Conservation (phyloP, 2,113 vertebrate genomes). For the Cisticola juncidis region DNA sequence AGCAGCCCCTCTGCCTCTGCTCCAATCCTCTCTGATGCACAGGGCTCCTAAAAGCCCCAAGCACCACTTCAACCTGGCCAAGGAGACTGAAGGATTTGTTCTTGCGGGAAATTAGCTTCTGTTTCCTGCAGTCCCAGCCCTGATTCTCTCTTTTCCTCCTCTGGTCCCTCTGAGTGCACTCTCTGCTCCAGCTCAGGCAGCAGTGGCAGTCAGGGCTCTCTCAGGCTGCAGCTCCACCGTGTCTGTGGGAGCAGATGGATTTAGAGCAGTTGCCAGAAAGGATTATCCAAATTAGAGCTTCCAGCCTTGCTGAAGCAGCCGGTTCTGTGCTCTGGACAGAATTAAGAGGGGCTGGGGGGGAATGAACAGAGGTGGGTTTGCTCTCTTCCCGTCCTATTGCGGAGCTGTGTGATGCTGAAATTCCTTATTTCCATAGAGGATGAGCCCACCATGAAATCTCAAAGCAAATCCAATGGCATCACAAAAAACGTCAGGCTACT, state of each 20-base stretch:
- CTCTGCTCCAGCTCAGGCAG: neutral
- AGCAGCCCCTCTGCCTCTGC: neutral
- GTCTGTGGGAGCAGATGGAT: neutral
- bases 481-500: neutral
- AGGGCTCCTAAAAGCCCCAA: neutral
- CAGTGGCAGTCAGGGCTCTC: neutral
- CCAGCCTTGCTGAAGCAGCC: neutral
- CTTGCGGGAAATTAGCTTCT: neutral
- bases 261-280: neutral
- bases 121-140: neutral
- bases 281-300: neutral
- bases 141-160: neutral
- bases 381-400: neutral
- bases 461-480: neutral
- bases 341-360: neutral
- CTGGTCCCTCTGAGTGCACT: neutral
- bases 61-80: neutral
- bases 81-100: neutral
- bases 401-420: neutral
- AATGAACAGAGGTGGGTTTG: fast-evolving
- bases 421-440: fast-evolving
- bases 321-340: neutral
- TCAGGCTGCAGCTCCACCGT: neutral
- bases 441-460: neutral
- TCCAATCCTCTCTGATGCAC: neutral